Evolutionary conservation across 2,888 invertebrate species (phyloP).

Genomic region (Agrotis segetum): DNA sequence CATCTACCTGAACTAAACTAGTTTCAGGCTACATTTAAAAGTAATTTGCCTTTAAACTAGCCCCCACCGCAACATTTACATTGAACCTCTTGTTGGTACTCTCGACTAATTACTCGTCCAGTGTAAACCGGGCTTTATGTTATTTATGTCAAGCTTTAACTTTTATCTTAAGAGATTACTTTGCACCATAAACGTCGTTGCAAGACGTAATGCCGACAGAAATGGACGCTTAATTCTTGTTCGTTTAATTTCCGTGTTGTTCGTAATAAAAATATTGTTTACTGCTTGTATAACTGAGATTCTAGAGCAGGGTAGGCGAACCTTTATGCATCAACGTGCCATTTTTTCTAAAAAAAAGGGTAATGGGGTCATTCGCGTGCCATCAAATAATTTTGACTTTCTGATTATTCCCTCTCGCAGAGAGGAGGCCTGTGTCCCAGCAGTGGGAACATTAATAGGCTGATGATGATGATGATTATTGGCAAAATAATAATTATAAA

Average conservation of each 20-base stretch:
- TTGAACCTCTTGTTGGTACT: slow-evolving; percentile 2
- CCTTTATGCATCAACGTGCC: too few species aligned
- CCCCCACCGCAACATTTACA: slow-evolving; percentile 10
- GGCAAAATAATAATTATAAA: too few species aligned
- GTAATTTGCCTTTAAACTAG: slow-evolving; percentile 21
- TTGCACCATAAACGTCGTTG: slow-evolving; percentile 45
- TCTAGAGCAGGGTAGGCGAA: too few species aligned
- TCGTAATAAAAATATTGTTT: slow-evolving; percentile 22
- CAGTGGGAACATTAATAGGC: too few species aligned
- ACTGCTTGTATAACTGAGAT: slow-evolving; percentile 33
- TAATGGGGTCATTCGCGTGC: too few species aligned
- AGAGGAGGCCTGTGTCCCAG: too few species aligned
- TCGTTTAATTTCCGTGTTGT: slow-evolving; percentile 47
- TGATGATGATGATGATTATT: too few species aligned
- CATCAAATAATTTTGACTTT: too few species aligned
- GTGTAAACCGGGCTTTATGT: slow-evolving; percentile 52
- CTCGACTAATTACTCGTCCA: slow-evolving; percentile 35
- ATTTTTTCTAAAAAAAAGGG: too few species aligned
- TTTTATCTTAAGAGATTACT: slow-evolving; percentile 51
- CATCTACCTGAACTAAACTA: not conserved
- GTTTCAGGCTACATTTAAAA: not conserved
- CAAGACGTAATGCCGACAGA: slow-evolving; percentile 48
- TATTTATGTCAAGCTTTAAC: slow-evolving; percentile 62
- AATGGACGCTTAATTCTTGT: slow-evolving; percentile 39
- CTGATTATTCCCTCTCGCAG: too few species aligned